Evolutionary conservation across 1,140 invertebrate genomes (phyloP).

Genomic region (Leptestheria dahalacensis): DNA sequence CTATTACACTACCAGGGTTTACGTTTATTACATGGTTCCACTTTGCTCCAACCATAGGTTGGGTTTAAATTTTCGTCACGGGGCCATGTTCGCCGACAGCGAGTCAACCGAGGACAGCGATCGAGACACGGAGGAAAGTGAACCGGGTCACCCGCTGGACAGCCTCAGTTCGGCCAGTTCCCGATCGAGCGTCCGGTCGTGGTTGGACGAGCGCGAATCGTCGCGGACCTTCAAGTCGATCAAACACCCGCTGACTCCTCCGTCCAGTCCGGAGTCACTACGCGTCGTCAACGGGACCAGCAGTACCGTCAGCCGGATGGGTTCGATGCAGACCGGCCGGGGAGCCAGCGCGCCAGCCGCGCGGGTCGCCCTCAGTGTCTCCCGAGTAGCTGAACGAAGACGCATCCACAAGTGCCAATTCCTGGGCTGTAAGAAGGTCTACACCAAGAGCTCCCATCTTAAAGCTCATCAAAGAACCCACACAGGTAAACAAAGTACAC

Average conservation of each 20-base stretch:
- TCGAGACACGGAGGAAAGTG: background rate
- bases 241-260: constrained; percentile 38
- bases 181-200: background rate
- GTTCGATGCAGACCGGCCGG: constrained; percentile 25
- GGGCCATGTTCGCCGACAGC: background rate
- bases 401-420: constrained; percentile 90
- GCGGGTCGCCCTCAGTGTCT: constrained; percentile 29
- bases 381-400: constrained; percentile 24
- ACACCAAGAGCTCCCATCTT: constrained; percentile 93
- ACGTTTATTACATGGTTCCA: background rate
- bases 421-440: constrained; percentile 89
- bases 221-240: too few species aligned
- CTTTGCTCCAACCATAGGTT: background rate
- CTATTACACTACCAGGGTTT: too few species aligned
- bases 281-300: constrained; percentile 22
- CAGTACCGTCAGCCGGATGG: background rate
- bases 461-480: constrained; percentile 94
- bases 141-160: background rate
- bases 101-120: background rate
- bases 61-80: background rate
- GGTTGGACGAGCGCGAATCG: background rate
- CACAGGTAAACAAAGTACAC: constrained; percentile 78
- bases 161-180: background rate
- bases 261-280: constrained; percentile 51
- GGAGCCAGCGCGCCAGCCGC: constrained; percentile 32